Evolutionary conservation across 2,113 vertebrate genomes (phyloP).

Genomic region (Pitta sordida): DNA sequence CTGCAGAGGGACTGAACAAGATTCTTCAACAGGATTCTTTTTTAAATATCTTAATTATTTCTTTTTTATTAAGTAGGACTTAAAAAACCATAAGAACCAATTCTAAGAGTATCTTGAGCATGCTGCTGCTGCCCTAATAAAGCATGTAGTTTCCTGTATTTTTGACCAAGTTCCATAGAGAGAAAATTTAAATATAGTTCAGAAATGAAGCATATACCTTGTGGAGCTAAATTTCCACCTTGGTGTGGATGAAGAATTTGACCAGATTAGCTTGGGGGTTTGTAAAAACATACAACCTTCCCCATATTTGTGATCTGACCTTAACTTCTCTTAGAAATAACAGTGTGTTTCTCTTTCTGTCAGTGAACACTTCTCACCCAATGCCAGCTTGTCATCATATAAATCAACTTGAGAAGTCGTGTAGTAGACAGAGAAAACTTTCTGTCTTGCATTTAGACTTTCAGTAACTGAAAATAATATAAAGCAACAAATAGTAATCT

Average conservation of each 20-base stretch:
- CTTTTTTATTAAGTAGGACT: not conserved
- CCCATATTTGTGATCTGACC: not conserved
- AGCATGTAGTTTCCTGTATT: not conserved
- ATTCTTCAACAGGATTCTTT: not conserved
- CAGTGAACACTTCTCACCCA: not conserved
- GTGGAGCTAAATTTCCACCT: not conserved
- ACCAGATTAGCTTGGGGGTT: not conserved
- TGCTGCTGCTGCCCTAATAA: not conserved
- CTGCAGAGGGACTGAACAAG: not conserved
- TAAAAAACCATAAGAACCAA: not conserved
- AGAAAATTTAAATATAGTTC: not conserved
- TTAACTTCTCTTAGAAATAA: not conserved
- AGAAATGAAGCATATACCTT: not conserved
- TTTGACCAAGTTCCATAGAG: not conserved
- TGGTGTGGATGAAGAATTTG: not conserved
- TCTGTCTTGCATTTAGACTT: not conserved
- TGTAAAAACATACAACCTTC: not conserved
- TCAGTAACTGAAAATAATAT: not conserved
- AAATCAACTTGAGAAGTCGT: not conserved
- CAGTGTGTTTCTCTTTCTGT: not conserved
- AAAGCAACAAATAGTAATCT: not conserved
- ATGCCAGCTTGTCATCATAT: not conserved
- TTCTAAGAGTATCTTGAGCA: not conserved
- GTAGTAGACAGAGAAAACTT: not conserved
- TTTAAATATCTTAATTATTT: not conserved